A percentile compares a stretch with the other conserved stretches of the same genome.
These are phyloP conservation scores for Petrocephalus schoutedeni DNA, from an alignment of 2,797 vertebrate genomes.

Conservation along the genomic window DNA sequence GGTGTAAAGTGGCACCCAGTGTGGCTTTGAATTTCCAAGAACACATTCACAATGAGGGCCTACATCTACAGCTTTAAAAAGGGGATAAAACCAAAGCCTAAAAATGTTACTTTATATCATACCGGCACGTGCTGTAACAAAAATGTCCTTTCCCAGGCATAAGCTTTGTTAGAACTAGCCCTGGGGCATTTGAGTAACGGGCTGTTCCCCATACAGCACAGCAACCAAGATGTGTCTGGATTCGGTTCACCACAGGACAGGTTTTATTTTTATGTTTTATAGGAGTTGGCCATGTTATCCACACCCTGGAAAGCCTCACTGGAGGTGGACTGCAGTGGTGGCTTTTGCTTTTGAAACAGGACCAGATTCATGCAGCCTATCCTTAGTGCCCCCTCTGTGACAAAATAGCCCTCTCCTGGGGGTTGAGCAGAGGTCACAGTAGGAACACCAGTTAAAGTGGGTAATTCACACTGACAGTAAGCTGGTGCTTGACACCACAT, in stretches of 20 bases:
- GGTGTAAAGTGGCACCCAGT: not conserved
- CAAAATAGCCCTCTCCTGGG: not conserved
- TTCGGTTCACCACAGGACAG: not conserved
- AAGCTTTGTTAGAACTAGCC: not conserved
- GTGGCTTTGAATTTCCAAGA: not conserved
- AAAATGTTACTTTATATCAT: not conserved
- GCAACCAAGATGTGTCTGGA: not conserved
- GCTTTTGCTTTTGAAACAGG: not conserved
- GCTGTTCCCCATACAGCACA: not conserved
- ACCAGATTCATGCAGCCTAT: not conserved
- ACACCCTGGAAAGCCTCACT: not conserved
- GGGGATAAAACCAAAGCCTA: not conserved
- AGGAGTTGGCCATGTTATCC: not conserved
- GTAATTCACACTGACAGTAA: not conserved
- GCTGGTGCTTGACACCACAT: not conserved
- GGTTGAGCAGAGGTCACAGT: not conserved
- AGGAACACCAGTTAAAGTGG: not conserved
- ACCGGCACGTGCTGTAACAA: not conserved
- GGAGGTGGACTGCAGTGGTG: not conserved
- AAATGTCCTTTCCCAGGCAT: not conserved
- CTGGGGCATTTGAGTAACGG: not conserved
- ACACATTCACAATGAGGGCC: not conserved
- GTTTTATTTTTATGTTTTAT: not conserved
- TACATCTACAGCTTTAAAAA: not conserved
- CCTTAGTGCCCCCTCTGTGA: not conserved